Percentiles rank a stretch among this genome's conserved stretches.
Evolutionary conservation across 1,140 invertebrate species (phyloP).

Genomic region (Hycleus cichorii): DNA sequence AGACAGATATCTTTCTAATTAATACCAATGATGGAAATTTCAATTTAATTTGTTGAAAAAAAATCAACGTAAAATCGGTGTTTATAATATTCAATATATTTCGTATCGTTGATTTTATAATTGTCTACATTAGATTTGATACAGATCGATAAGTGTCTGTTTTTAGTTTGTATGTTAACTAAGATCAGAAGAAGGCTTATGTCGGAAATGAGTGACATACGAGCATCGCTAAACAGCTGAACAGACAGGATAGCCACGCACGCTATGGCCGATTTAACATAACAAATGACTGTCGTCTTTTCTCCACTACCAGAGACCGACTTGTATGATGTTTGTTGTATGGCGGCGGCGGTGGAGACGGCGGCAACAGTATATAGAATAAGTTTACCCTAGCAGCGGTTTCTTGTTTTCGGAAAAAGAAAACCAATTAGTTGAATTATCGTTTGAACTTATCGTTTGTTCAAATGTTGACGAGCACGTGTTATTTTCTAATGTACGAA

Average conservation of each 20-base stretch:
- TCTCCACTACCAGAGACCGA: constrained; percentile 32
- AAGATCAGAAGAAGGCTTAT: constrained; percentile 27
- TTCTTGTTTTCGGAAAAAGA: constrained; percentile 29
- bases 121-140: too few relatives aligned
- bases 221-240: constrained; percentile 43
- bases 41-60: too few relatives aligned
- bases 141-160: too few relatives aligned
- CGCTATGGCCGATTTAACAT: constrained; percentile 41
- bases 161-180: not conserved
- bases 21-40: not conserved
- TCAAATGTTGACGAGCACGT: too few relatives aligned
- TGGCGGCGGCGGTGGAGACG: constrained; percentile 26
- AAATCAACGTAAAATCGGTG: too few relatives aligned
- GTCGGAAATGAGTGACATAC: constrained; percentile 44
- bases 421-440: constrained; percentile 42
- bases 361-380: too few relatives aligned
- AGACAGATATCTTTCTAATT: constrained; percentile 11
- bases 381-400: not conserved
- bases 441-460: constrained; percentile 32
- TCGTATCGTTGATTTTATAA: too few relatives aligned
- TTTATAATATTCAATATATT: too few relatives aligned
- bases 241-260: constrained; percentile 38
- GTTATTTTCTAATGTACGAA: too few relatives aligned
- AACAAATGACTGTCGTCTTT: constrained; percentile 40
- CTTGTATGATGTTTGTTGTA: constrained; percentile 14